These are phyloP conservation scores for Netelia inedita DNA, from an alignment of 2,888 invertebrate species.

Conservation along the genomic window DNA sequence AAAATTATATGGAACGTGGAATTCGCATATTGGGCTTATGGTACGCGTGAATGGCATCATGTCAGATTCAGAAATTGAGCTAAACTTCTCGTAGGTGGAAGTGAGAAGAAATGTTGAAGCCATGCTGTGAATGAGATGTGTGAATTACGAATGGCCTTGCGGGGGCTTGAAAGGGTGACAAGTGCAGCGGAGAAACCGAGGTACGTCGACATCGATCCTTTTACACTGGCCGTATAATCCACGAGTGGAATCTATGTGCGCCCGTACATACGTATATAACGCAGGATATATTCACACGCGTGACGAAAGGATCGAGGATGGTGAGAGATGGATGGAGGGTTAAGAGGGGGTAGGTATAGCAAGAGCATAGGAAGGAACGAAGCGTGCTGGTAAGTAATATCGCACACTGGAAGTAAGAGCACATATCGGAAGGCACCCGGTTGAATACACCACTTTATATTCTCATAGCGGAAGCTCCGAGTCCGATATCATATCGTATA, in stretches of 20 bases:
- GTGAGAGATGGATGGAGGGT: slow-evolving; percentile 23
- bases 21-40: no score
- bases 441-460: slow-evolving; percentile 70
- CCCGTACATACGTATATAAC: background rate
- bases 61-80: background rate
- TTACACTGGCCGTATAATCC: background rate
- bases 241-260: background rate
- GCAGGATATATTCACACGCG: slow-evolving; percentile 43
- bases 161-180: slow-evolving; percentile 24
- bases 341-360: slow-evolving; percentile 4
- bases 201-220: slow-evolving; percentile 56
- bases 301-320: slow-evolving; percentile 39
- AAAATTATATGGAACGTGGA: no score
- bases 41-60: background rate
- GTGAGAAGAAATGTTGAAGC: background rate
- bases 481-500: slow-evolving; percentile 68
- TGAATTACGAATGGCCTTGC: no score
- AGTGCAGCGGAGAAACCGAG: slow-evolving; percentile 37
- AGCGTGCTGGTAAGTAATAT: slow-evolving; percentile 52
- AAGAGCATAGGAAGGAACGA: slow-evolving; percentile 14
- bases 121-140: no score
- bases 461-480: slow-evolving; percentile 63
- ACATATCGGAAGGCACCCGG: slow-evolving; percentile 41
- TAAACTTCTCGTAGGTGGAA: slow-evolving; percentile 6
- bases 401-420: slow-evolving; percentile 38